Evolutionary conservation across 2,113 vertebrate genomes (phyloP).

Genomic region (Ramphastos sulfuratus): DNA sequence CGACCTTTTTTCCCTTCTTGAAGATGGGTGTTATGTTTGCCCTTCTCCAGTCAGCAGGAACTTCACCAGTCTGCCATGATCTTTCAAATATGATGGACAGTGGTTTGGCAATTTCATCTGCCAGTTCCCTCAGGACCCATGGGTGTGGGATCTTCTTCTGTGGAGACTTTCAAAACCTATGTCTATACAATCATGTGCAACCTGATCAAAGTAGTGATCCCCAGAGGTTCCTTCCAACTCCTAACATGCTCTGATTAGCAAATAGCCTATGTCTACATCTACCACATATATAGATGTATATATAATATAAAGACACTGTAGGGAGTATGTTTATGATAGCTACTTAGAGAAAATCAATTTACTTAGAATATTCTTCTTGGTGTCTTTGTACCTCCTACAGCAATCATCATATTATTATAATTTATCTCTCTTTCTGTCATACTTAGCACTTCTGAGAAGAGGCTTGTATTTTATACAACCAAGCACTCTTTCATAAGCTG

Average conservation of each 20-base stretch:
- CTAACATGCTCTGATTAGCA: background rate
- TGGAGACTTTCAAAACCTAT: too few relatives aligned
- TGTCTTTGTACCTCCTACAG: background rate
- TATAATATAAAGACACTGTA: background rate
- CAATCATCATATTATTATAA: background rate
- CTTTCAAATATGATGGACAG: too few relatives aligned
- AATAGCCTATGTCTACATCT: background rate
- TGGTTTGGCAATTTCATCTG: too few relatives aligned
- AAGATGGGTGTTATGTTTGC: too few relatives aligned
- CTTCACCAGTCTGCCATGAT: too few relatives aligned
- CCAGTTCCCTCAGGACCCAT: too few relatives aligned
- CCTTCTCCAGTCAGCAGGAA: too few relatives aligned
- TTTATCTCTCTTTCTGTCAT: background rate
- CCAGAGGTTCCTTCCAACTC: too few relatives aligned
- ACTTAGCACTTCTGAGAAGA: background rate
- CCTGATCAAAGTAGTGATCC: too few relatives aligned
- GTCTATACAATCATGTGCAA: too few relatives aligned
- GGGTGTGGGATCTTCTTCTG: too few relatives aligned
- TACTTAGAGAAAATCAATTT: background rate
- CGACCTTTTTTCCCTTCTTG: too few relatives aligned
- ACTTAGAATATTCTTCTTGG: background rate
- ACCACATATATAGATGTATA: background rate
- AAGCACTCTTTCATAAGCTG: background rate
- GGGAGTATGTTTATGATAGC: background rate
- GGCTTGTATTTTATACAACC: background rate